Percentiles rank a stretch among this genome's conserved stretches.
Conservation (phyloP, 1,140 invertebrate species). For the Grapholita molesta region DNA sequence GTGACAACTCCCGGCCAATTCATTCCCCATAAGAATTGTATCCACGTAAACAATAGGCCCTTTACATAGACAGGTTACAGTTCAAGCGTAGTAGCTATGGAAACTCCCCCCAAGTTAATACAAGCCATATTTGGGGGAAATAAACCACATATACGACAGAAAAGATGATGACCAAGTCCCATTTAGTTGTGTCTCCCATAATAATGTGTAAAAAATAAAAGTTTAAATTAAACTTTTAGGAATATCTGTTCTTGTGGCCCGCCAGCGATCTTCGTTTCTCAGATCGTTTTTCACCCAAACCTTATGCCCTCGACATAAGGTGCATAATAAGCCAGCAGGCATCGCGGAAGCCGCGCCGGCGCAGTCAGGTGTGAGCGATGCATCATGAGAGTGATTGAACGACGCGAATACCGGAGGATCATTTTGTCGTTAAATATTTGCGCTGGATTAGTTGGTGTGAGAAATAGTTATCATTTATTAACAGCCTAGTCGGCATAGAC, state of each 20-base stretch:
- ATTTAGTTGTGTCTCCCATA: too few relatives aligned
- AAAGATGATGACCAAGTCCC: too few relatives aligned
- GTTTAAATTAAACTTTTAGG: not conserved
- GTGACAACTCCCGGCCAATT: too few relatives aligned
- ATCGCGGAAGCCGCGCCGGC: not conserved
- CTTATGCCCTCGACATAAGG: not conserved
- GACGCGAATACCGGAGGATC: not conserved
- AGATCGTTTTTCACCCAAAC: not conserved
- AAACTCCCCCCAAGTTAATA: too few relatives aligned
- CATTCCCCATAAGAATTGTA: too few relatives aligned
- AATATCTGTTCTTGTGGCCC: not conserved
- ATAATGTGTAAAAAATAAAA: too few relatives aligned
- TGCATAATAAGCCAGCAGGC: not conserved
- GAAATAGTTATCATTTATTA: not conserved
- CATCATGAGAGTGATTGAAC: conserved; percentile 4
- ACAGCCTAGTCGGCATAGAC: too few relatives aligned
- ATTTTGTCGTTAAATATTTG: not conserved
- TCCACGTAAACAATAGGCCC: too few relatives aligned
- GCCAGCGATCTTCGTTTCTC: not conserved
- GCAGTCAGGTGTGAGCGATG: not conserved
- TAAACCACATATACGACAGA: too few relatives aligned
- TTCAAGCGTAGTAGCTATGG: too few relatives aligned
- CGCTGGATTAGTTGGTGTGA: not conserved
- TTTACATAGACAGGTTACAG: too few relatives aligned
- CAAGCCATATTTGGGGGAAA: too few relatives aligned